These are phyloP conservation scores for Anthopleura sola DNA, from an alignment of 64 coral and sea anemone species.

Conservation along the genomic window DNA sequence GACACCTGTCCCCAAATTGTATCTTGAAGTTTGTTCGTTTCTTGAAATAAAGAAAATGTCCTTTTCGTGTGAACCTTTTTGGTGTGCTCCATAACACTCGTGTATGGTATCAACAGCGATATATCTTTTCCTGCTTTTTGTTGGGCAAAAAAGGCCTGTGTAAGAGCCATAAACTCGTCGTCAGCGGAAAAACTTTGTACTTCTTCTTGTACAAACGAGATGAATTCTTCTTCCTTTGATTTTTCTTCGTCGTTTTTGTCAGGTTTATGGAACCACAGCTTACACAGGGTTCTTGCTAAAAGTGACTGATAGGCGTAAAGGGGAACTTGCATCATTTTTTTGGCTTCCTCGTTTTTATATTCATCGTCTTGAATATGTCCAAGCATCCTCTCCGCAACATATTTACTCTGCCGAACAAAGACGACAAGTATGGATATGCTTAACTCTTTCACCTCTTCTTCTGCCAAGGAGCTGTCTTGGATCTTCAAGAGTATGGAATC, in stretches of 20 bases:
- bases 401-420: conserved; percentile 45
- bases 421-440: not conserved
- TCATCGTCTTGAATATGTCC: not conserved
- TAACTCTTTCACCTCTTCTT: conserved; percentile 17
- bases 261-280: conserved; percentile 23
- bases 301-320: conserved; percentile 58
- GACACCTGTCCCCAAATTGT: no score
- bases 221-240: conserved; percentile 29
- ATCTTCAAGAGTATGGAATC: not conserved
- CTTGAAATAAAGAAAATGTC: no score
- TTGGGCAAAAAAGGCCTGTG: not conserved
- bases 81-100: conserved; percentile 18
- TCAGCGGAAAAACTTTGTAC: not conserved
- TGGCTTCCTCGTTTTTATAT: not conserved
- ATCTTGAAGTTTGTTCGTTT: no score
- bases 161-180: conserved; percentile 23
- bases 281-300: conserved; percentile 66
- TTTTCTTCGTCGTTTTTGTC: not conserved
- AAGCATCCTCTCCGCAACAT: not conserved
- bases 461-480: conserved; percentile 34
- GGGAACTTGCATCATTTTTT: conserved; percentile 23
- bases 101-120: conserved; percentile 10
- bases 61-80: conserved; percentile 9
- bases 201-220: conserved; percentile 23
- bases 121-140: not conserved